Evolutionary conservation across 2,797 vertebrate species (phyloP), one percentile per base, ranked within the genome.

Genomic region (Sternotherus odoratus): DNA sequence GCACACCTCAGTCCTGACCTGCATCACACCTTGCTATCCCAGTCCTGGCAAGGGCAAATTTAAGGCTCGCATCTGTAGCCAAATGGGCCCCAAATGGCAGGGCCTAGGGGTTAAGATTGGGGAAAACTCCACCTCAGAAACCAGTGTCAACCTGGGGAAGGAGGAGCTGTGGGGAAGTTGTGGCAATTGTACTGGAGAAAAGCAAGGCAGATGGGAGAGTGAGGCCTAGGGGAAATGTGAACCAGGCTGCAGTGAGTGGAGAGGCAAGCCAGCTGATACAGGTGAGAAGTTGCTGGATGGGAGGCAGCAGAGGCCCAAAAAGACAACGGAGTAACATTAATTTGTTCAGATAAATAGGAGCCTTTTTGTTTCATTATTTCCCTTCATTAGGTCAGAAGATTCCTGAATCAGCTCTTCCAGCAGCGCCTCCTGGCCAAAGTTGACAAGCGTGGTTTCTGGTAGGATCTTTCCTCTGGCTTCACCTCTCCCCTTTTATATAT

Each of bases 261-360:
- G 89, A 86, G 50, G 82, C 77, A 79, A 69, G 66, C 23, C 86
- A 91, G 80, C 50, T 84, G 92, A 82, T 1, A 95, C 15, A 57
- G 91, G 28, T 26, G 54, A 92, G 63, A 94, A 94, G 90, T 30
- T 85, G 78, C 87, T 91, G 84, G 95, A 86, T 95, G 93, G 89
- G 85, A 90, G 87, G 79, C 90, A 92, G 89, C 91, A 90, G 86
- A 87, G 80, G 90, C 84, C 77, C 94, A 95, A 95, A 87, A 0
- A 93, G 86, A 36, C 75, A 83, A 81, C 85, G 82, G 89, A 79
- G 84, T 87, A 77, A 85, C 56, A 89, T 80, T 80, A 92, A 90
- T 91, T 93, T 92, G 63, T 95, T 51, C 89, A 92, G 93, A 81
- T 88, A 94, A 69, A 36, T 23, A 43, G 23, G 12, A 39, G 39